Evolutionary conservation across 2,113 vertebrate species (phyloP), one percentile per base, ranked within the genome.

Genomic region (Vidua macroura): DNA sequence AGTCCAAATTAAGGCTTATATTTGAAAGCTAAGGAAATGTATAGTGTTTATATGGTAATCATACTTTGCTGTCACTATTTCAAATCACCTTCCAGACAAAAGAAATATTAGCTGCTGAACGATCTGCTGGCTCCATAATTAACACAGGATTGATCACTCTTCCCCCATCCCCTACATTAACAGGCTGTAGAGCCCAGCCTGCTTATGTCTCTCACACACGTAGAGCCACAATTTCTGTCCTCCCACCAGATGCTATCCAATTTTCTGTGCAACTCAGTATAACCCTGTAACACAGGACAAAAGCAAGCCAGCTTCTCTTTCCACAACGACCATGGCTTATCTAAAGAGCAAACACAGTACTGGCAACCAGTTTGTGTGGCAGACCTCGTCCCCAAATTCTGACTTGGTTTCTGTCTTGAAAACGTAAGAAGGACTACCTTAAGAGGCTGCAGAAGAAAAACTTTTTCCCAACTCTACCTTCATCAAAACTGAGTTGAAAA

Each of bases 51-150:
- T 92, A 62, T 48, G 22, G 59, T 92, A 83, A 85, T 83, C 46
- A 62, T 93, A 59, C 81, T 85, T 58, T 62, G 67, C 78, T 88
- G 55, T 93, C 75, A 74, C 16, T 4, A 1, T 59, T 75, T 85
- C 52, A 78, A 95, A 60, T 79, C 78, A 93, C 68, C 68, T 92
- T 92, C 48, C 43, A 86, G 83, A 44, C 60, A 70, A 84, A 91
- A 88, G 88, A 94, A 83, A 31, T 62, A 83, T 23, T 86, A 92
- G 59, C 80, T 93, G 70, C 95, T 93, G 62, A 91, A 76, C 0
- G 2, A 89, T 87, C 77, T 77, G 46, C 52, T 55, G 80, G 39
- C 62, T 95, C 77, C 18, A 1, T 86, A 92, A 93, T 95, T 96
- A 94, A 72, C 58, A 52, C 28, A 58, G 78, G 66, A 83, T 53